Conservation (phyloP, 2,888 invertebrate genomes). For the Drosophila borborema region DNA sequence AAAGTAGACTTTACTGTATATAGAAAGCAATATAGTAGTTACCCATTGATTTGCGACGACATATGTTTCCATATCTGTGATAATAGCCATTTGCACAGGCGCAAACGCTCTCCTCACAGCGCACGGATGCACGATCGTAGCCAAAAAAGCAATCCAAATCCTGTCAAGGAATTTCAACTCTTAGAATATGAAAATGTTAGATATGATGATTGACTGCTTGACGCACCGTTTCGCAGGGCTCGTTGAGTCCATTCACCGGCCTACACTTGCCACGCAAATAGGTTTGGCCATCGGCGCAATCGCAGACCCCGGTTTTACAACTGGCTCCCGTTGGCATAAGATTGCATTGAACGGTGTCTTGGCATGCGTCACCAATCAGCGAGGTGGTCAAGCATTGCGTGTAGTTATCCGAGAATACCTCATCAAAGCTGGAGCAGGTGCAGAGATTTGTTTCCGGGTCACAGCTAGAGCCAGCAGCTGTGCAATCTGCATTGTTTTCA, state of each 20-base stretch:
- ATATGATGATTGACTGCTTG: too few relatives aligned
- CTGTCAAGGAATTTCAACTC: slow-evolving; percentile 41
- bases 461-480: slow-evolving; percentile 80
- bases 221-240: slow-evolving; percentile 78
- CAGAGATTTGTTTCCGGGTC: slow-evolving; percentile 71
- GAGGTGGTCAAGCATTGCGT: slow-evolving; percentile 83
- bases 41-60: slow-evolving; percentile 85
- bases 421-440: slow-evolving; percentile 77
- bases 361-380: slow-evolving; percentile 84
- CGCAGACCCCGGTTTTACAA: slow-evolving; percentile 85
- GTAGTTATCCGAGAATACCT: slow-evolving; percentile 81
- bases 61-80: slow-evolving; percentile 84
- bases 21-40: slow-evolving; percentile 5
- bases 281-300: slow-evolving; percentile 84
- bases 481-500: slow-evolving; percentile 79
- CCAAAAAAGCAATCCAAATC: slow-evolving; percentile 84
- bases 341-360: slow-evolving; percentile 85
- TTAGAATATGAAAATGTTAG: not conserved
- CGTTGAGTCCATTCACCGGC: slow-evolving; percentile 81
- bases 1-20: not conserved
- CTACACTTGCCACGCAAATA: slow-evolving; percentile 84
- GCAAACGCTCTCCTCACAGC: slow-evolving; percentile 83
- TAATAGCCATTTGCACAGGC: slow-evolving; percentile 85
- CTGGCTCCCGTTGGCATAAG: slow-evolving; percentile 85
- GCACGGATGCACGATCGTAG: slow-evolving; percentile 84